Evolutionary conservation across 2,888 invertebrate genomes (phyloP).

Genomic region (Drosophila quasianomalipes): DNA sequence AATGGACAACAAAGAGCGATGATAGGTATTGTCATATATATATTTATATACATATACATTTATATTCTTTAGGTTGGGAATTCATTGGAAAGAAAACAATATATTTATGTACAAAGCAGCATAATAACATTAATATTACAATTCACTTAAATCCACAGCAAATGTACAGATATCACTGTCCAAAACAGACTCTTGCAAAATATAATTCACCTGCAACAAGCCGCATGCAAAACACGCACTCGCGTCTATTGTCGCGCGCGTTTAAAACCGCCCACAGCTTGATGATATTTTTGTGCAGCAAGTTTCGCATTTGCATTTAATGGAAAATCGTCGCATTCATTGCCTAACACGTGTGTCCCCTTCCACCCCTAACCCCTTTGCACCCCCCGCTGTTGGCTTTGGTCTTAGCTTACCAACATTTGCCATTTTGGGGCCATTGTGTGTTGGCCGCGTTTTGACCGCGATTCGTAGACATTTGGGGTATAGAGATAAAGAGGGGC

Average conservation of each 20-base stretch:
- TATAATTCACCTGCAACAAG: slow-evolving; percentile 18
- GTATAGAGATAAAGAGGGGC: not conserved
- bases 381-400: not conserved
- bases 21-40: not conserved
- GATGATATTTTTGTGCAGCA: slow-evolving; percentile 16
- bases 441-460: slow-evolving; percentile 57
- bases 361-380: not conserved
- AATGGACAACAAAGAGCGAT: slow-evolving; percentile 28
- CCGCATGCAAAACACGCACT: slow-evolving; percentile 24
- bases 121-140: not conserved
- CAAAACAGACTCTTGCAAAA: not conserved
- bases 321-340: slow-evolving; percentile 46
- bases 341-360: slow-evolving; percentile 27
- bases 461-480: slow-evolving; percentile 24
- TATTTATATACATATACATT: not conserved
- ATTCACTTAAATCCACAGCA: not conserved
- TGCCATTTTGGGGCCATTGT: slow-evolving; percentile 49
- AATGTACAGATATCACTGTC: not conserved
- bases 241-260: slow-evolving; percentile 48
- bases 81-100: not conserved
- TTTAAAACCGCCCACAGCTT: slow-evolving; percentile 54
- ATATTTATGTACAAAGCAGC: not conserved
- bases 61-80: not conserved
- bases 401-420: slow-evolving; percentile 24
- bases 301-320: slow-evolving; percentile 54